Percentiles rank a stretch among this genome's conserved stretches.
Evolutionary conservation across 1,140 invertebrate genomes (phyloP).

Genomic region (Apis laboriosa): DNA sequence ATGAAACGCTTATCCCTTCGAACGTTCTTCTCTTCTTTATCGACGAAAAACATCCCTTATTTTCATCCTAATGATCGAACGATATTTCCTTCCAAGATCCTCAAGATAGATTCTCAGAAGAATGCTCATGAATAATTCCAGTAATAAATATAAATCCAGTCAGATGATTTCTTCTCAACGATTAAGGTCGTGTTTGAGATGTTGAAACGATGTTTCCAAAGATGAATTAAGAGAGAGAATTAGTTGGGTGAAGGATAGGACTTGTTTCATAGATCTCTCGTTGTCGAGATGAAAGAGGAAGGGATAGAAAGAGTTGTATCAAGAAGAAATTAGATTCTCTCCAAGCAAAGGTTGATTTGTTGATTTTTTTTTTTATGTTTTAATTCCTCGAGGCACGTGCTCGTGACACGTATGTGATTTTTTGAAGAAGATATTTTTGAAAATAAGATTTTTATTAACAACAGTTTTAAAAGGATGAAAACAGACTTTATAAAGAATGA

Average conservation of each 20-base stretch:
- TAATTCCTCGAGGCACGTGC: too few species aligned
- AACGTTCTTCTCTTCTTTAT: slow-evolving; percentile 1
- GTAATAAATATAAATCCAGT: neutral
- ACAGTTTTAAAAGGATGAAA: too few species aligned
- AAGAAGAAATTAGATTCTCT: too few species aligned
- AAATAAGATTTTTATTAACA: too few species aligned
- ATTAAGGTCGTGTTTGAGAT: slow-evolving; percentile 27
- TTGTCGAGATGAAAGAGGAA: too few species aligned
- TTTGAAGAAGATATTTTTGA: too few species aligned
- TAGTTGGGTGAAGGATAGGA: neutral
- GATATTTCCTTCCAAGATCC: neutral
- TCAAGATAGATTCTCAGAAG: neutral
- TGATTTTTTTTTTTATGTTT: too few species aligned
- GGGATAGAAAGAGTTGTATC: too few species aligned
- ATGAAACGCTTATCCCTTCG: slow-evolving; percentile 33
- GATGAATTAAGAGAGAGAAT: neutral
- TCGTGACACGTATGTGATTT: too few species aligned
- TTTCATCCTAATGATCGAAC: slow-evolving; percentile 10
- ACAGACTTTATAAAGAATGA: too few species aligned
- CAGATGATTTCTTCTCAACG: neutral
- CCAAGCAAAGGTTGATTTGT: too few species aligned
- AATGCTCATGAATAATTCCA: neutral
- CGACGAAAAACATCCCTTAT: neutral
- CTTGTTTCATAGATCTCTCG: neutral
- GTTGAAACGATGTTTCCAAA: neutral